Evolutionary conservation across 1,140 invertebrate species (phyloP).

Genomic region (Macrobrachium nipponense): DNA sequence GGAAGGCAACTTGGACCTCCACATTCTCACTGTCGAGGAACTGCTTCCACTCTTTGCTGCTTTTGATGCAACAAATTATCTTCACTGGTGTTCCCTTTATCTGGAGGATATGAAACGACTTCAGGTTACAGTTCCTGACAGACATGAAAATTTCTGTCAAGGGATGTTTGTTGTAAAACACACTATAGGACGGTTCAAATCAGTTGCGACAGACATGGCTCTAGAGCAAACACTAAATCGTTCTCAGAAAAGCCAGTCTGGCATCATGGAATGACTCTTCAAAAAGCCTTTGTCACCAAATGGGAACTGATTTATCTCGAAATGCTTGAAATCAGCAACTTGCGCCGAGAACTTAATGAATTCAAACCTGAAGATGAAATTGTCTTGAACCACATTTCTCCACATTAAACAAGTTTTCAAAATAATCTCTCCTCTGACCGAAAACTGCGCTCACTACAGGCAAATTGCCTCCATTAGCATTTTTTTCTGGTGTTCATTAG

Average conservation of each 20-base stretch:
- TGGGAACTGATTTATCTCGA: no score
- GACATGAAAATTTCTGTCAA: background rate
- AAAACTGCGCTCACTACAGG: no score
- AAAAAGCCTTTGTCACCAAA: conserved; percentile 35
- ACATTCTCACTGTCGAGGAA: background rate
- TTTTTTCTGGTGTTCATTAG: no score
- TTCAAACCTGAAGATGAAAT: no score
- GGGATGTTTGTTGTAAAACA: conserved; percentile 23
- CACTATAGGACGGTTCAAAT: conserved; percentile 2
- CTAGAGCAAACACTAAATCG: conserved; percentile 39
- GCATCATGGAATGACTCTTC: conserved; percentile 24
- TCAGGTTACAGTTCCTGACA: background rate
- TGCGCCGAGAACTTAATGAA: conserved; percentile 18
- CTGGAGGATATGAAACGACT: conserved; percentile 15
- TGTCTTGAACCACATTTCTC: no score
- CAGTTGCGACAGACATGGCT: conserved; percentile 13
- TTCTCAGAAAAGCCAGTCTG: conserved; percentile 38
- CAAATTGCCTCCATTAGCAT: no score
- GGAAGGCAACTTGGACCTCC: conserved; percentile 19
- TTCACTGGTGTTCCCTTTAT: conserved; percentile 1
- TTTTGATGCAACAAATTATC: conserved; percentile 15
- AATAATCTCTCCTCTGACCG: no score
- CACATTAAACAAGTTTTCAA: no score
- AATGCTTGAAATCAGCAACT: conserved; percentile 16
- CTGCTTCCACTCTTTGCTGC: conserved; percentile 15